phyloP scores from a whole-genome alignment of 2,797 vertebrate genomes.

The Microtus californicus region DNA sequence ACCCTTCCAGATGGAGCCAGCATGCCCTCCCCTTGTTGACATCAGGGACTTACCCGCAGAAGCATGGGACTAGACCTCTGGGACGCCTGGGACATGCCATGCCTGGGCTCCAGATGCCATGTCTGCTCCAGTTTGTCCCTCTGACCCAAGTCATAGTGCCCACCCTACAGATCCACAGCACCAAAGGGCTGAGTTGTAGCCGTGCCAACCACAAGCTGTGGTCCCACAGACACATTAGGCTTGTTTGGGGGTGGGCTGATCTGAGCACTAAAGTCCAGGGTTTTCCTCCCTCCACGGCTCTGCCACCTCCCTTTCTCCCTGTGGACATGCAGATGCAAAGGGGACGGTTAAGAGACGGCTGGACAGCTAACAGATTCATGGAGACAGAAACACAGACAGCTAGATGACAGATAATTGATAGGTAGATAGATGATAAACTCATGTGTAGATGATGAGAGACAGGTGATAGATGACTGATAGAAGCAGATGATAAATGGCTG shows the following conservation, averaged over 20 bases:
- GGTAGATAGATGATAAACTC: background rate
- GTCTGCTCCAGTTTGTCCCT: background rate
- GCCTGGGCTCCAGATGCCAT: background rate
- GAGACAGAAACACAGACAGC: background rate
- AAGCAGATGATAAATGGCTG: background rate
- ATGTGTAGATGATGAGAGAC: background rate
- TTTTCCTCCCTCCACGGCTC: background rate
- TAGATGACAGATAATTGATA: background rate
- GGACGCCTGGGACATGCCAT: no score
- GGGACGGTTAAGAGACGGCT: background rate
- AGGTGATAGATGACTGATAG: background rate
- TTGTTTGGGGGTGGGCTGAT: background rate
- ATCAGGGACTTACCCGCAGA: accelerated
- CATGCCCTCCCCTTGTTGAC: background rate
- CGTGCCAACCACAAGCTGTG: accelerated
- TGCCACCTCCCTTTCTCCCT: background rate
- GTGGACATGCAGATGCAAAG: background rate
- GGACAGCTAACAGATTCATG: background rate
- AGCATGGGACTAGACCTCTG: background rate
- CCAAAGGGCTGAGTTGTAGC: background rate
- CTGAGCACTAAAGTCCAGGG: background rate
- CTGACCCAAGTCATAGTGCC: background rate
- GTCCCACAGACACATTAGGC: accelerated
- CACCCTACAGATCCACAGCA: background rate
- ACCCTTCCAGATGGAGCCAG: background rate